A percentile compares a stretch with the other conserved stretches of the same genome.
Evolutionary conservation across 2,797 vertebrate species (phyloP).

Genomic region (Agapornis canus): DNA sequence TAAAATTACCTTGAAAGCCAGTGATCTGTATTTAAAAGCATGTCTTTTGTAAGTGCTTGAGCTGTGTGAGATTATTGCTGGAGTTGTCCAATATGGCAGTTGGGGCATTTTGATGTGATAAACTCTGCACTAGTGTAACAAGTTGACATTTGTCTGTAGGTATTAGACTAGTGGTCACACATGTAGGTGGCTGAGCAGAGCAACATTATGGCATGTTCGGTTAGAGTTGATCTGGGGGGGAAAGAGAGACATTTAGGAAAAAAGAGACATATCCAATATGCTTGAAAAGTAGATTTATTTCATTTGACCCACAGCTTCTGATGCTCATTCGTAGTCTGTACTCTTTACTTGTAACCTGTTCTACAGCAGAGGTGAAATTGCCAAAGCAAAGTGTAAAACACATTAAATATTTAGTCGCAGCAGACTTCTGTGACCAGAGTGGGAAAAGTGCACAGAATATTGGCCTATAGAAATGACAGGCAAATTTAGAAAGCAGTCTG

Average conservation of each 20-base stretch:
- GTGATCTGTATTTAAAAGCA: neutral
- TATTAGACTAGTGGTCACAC: neutral
- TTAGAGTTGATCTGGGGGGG: neutral
- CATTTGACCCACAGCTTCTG: neutral
- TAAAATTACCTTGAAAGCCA: neutral
- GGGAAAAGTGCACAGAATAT: constrained; percentile 70
- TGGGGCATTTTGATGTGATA: rapidly evolving
- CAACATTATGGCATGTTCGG: too few species aligned
- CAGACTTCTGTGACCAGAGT: neutral
- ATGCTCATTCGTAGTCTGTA: neutral
- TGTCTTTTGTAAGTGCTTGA: neutral
- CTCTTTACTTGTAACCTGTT: neutral
- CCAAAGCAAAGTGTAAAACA: neutral
- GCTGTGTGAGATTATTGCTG: neutral
- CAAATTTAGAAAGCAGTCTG: constrained; percentile 72
- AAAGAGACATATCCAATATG: neutral
- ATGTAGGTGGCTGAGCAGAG: neutral
- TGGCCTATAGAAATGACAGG: constrained; percentile 87
- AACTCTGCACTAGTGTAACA: neutral
- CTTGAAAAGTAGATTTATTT: constrained; percentile 52
- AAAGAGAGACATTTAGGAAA: neutral
- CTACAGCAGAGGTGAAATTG: neutral
- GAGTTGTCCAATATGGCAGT: neutral
- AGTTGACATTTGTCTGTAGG: neutral
- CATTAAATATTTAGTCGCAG: neutral